phyloP scores from a whole-genome alignment of 2,113 vertebrate species.

The Mesitornis unicolor region DNA sequence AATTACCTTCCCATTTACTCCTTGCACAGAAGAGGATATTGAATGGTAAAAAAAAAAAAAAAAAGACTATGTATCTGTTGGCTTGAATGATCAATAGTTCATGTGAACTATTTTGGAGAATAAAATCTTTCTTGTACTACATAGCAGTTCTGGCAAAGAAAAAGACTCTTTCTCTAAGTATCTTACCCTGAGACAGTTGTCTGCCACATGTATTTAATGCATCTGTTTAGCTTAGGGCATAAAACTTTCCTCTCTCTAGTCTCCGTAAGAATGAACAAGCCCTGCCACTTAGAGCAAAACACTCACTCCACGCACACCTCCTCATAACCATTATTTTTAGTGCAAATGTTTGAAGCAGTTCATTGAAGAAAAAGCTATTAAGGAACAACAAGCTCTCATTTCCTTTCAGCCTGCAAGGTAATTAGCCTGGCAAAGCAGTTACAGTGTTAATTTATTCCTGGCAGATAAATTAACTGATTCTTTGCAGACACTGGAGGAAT shows the following conservation, averaged over 20 bases:
- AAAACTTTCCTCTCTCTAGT: not conserved
- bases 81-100: not conserved
- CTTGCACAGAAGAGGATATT: not conserved
- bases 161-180: not conserved
- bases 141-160: not conserved
- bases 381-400: slow-evolving; percentile 30
- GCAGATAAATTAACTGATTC: slow-evolving; percentile 27
- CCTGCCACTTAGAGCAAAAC: not conserved
- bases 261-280: not conserved
- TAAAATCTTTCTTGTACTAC: not conserved
- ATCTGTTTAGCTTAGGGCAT: not conserved
- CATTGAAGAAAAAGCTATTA: slow-evolving; percentile 26
- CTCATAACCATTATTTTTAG: slow-evolving; percentile 2
- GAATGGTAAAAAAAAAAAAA: not conserved
- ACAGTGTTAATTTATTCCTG: slow-evolving; percentile 55
- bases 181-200: not conserved
- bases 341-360: not conserved
- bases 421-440: slow-evolving; percentile 41
- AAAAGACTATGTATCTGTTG: not conserved
- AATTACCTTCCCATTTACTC: not conserved
- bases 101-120: not conserved
- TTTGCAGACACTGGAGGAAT: slow-evolving; percentile 31
- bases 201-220: not conserved
- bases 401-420: slow-evolving; percentile 22
- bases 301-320: not conserved